Conservation (phyloP, 2,797 vertebrate species). For the Rhinella marina region DNA sequence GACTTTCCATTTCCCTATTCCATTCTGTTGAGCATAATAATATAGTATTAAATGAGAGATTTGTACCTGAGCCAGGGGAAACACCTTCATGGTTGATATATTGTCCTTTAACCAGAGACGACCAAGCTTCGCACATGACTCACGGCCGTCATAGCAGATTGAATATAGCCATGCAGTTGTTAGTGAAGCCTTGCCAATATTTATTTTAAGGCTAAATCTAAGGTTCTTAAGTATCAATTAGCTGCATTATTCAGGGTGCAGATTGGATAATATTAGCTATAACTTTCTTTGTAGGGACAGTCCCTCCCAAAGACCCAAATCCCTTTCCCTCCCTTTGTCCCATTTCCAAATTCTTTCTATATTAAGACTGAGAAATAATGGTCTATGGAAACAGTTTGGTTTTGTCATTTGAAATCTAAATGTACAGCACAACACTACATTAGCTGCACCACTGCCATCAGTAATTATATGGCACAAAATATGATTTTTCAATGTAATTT, state of each 20-base stretch:
- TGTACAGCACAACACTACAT: neutral
- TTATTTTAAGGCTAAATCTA: conserved; percentile 56
- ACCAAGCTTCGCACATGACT: conserved; percentile 33
- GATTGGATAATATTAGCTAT: conserved; percentile 24
- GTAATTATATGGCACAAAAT: neutral
- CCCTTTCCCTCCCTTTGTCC: neutral
- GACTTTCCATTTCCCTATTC: conserved; percentile 31
- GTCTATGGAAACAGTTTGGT: conserved; percentile 5
- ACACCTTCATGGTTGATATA: conserved; percentile 59
- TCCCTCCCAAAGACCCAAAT: conserved; percentile 5
- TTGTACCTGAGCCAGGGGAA: conserved; percentile 56
- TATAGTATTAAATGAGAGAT: conserved; percentile 53
- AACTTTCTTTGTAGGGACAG: conserved; percentile 19
- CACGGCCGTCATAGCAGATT: conserved; percentile 25
- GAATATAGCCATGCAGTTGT: conserved; percentile 50
- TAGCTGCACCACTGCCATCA: neutral
- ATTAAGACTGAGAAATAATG: neutral
- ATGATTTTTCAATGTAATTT: neutral
- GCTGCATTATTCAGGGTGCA: conserved; percentile 36
- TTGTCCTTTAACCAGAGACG: conserved; percentile 51
- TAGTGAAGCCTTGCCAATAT: conserved; percentile 52
- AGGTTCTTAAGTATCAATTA: conserved; percentile 57
- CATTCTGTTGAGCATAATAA: conserved; percentile 41
- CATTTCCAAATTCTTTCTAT: conserved; percentile 22
- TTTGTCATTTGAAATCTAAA: conserved; percentile 16